Evolutionary conservation across 1,140 invertebrate genomes (phyloP).

Genomic region (Himalopsyche phryganea): DNA sequence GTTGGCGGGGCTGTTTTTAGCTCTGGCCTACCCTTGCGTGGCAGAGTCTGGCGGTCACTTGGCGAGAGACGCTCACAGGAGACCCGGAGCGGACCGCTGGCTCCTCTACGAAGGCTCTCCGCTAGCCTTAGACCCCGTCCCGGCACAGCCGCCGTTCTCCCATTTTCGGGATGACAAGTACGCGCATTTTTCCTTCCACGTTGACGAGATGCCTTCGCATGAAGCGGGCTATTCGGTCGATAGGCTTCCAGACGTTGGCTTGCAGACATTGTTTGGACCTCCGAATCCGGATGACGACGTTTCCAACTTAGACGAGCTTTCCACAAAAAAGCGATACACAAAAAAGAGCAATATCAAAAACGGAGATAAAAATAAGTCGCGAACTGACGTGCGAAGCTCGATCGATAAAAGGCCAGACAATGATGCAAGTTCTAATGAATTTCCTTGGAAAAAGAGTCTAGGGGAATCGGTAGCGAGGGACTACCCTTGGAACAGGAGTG

Average conservation of each 20-base stretch:
- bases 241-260: slow-evolving; percentile 25
- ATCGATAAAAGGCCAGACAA: slow-evolving; percentile 13
- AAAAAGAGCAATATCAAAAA: slow-evolving; percentile 26
- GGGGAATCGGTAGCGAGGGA: slow-evolving; percentile 29
- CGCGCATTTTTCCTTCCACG: slow-evolving; percentile 28
- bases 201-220: slow-evolving; percentile 26
- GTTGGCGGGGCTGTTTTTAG: slow-evolving; percentile 11
- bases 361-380: slow-evolving; percentile 27
- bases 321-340: slow-evolving; percentile 30
- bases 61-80: slow-evolving; percentile 25
- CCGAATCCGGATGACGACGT: slow-evolving; percentile 33
- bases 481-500: slow-evolving; percentile 31
- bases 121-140: slow-evolving; percentile 22
- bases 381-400: slow-evolving; percentile 6
- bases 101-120: slow-evolving; percentile 28
- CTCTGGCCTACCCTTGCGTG: slow-evolving; percentile 9
- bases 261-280: slow-evolving; percentile 30
- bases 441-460: slow-evolving; percentile 30
- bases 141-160: slow-evolving; percentile 20
- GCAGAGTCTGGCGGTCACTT: slow-evolving; percentile 20
- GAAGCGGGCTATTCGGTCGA: slow-evolving; percentile 9
- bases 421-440: slow-evolving; percentile 19
- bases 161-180: slow-evolving; percentile 33
- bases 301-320: slow-evolving; percentile 31
- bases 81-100: slow-evolving; percentile 26